Evolutionary conservation across 2,113 vertebrate genomes (phyloP).

Genomic region (Globicephala melas): DNA sequence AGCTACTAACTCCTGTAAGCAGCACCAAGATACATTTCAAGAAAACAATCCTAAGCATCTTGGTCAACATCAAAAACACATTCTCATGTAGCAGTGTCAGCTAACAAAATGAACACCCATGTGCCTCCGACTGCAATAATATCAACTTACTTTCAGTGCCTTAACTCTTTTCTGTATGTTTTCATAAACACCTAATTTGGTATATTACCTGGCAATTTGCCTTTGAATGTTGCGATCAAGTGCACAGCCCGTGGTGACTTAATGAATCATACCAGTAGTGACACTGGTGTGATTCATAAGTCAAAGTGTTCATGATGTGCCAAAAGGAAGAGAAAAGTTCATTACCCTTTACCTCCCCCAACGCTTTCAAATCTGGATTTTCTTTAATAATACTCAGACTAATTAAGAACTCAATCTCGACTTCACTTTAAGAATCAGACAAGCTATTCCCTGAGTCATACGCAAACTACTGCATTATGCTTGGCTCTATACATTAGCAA

Average conservation of each 20-base stretch:
- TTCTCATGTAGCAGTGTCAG: not conserved
- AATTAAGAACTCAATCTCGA: not conserved
- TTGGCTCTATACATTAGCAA: not conserved
- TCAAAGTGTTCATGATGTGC: not conserved
- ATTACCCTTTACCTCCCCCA: not conserved
- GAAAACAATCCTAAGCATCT: not conserved
- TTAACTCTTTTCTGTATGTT: not conserved
- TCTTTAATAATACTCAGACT: not conserved
- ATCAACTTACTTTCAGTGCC: not conserved
- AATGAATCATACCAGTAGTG: not conserved
- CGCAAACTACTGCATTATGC: not conserved
- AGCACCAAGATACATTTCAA: not conserved
- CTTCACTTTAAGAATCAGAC: not conserved
- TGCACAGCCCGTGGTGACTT: not conserved
- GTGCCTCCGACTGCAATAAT: not conserved
- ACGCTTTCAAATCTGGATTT: not conserved
- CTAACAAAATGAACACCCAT: not conserved
- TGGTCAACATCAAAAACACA: not conserved
- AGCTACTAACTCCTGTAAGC: not conserved
- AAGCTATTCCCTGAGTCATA: not conserved
- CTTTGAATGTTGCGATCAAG: not conserved
- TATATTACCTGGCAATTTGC: not conserved
- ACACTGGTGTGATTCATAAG: not conserved
- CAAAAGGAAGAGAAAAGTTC: not conserved
- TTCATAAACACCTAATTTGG: not conserved